These are phyloP conservation scores for Eupithecia centaureata DNA, from an alignment of 2,888 invertebrate genomes.

Conservation along the genomic window DNA sequence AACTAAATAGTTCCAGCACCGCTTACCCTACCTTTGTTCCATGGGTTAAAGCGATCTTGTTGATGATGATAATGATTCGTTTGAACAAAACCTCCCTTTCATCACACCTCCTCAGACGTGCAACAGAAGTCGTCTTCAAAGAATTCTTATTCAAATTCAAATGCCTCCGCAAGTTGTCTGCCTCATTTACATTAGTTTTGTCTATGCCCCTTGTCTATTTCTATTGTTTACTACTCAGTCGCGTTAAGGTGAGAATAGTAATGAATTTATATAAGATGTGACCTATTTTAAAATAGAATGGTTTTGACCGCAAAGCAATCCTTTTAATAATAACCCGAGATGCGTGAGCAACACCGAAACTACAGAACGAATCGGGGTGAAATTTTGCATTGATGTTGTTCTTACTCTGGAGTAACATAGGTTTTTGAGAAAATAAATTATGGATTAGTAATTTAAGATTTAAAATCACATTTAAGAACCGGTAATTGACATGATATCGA, in stretches of 20 bases:
- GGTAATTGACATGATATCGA: neutral
- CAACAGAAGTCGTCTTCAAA: neutral
- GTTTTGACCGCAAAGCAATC: neutral
- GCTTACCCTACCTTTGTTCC: neutral
- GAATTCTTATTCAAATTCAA: constrained; percentile 3
- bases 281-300: constrained; percentile 1
- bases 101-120: neutral
- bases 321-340: neutral
- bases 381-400: neutral
- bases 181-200: constrained; percentile 8
- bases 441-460: neutral
- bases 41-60: neutral
- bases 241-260: constrained; percentile 4
- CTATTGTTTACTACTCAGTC: neutral
- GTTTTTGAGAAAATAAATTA: neutral
- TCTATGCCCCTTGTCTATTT: neutral
- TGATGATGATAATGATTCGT: neutral
- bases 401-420: neutral
- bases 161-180: neutral
- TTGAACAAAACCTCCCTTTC: neutral
- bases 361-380: neutral
- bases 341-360: neutral
- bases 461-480: neutral
- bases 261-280: constrained; percentile 2
- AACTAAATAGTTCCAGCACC: too few relatives aligned